These are phyloP conservation scores for Trochalopteron elliotii DNA, from an alignment of 2,113 vertebrate genomes.

Conservation along the genomic window DNA sequence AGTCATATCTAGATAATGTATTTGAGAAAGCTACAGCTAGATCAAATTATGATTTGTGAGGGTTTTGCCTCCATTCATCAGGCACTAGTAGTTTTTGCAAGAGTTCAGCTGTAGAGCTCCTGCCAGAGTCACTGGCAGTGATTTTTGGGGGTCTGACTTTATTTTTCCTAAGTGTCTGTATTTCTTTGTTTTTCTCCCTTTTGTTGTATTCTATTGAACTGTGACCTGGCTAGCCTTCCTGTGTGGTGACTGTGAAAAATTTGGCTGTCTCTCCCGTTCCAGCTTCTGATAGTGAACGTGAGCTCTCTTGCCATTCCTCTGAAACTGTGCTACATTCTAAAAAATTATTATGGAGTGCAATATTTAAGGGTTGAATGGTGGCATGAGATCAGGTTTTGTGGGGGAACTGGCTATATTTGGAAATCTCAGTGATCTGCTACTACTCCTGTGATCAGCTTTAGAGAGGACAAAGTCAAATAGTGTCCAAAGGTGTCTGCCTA, in stretches of 20 bases:
- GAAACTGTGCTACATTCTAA: background rate
- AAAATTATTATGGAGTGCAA: accelerated
- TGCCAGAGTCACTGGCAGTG: background rate
- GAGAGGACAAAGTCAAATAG: background rate
- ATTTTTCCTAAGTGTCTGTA: accelerated
- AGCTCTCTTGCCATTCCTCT: background rate
- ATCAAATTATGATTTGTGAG: background rate
- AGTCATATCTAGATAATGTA: background rate
- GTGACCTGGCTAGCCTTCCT: background rate
- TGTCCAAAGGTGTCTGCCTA: background rate
- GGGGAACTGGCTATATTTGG: background rate
- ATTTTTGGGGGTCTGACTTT: background rate
- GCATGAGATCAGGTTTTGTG: background rate
- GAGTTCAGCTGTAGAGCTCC: background rate
- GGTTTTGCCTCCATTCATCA: background rate
- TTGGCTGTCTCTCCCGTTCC: background rate
- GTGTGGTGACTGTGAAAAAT: background rate
- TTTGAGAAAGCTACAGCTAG: background rate
- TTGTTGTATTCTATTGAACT: background rate
- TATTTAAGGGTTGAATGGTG: background rate
- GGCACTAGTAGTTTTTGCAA: background rate
- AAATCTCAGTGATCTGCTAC: background rate
- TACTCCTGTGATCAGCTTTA: background rate
- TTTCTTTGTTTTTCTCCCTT: background rate
- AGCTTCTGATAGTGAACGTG: background rate